A percentile compares a stretch with the other conserved stretches of the same genome.
phyloP scores from a whole-genome alignment of 2,797 vertebrate genomes.

The Myripristis jacobus region DNA sequence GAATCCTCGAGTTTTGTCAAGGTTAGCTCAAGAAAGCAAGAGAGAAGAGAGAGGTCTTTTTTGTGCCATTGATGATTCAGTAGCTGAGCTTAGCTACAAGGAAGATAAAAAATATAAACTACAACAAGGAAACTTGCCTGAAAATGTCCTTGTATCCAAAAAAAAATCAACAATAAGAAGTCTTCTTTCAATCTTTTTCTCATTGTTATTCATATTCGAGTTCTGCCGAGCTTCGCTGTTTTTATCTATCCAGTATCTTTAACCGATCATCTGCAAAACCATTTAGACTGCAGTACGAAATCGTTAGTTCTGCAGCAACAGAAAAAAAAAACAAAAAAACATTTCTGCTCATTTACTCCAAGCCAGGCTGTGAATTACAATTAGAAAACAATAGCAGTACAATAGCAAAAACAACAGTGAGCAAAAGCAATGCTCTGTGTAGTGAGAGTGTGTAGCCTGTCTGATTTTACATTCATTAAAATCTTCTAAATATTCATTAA shows the following conservation, averaged over 20 bases:
- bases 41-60: constrained; percentile 30
- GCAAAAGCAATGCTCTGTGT: constrained; percentile 12
- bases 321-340: too few relatives aligned
- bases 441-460: constrained; percentile 32
- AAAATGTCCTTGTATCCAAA: constrained; percentile 41
- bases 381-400: constrained; percentile 41
- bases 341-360: constrained; percentile 39
- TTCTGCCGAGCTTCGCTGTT: constrained; percentile 47
- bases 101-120: constrained; percentile 20
- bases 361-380: constrained; percentile 42
- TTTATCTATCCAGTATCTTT: constrained; percentile 47
- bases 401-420: constrained; percentile 29
- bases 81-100: background rate
- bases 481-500: constrained; percentile 61
- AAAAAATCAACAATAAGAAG: constrained; percentile 45
- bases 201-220: constrained; percentile 46
- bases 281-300: constrained; percentile 41
- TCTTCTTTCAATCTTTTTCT: constrained; percentile 28
- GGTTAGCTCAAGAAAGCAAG: constrained; percentile 37
- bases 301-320: constrained; percentile 37
- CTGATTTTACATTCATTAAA: constrained; percentile 55
- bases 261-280: constrained; percentile 63
- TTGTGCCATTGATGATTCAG: constrained; percentile 44
- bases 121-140: constrained; percentile 21
- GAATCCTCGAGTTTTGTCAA: constrained; percentile 67